phyloP scores from a whole-genome alignment of 2,888 invertebrate species.

The Pyralis farinalis region DNA sequence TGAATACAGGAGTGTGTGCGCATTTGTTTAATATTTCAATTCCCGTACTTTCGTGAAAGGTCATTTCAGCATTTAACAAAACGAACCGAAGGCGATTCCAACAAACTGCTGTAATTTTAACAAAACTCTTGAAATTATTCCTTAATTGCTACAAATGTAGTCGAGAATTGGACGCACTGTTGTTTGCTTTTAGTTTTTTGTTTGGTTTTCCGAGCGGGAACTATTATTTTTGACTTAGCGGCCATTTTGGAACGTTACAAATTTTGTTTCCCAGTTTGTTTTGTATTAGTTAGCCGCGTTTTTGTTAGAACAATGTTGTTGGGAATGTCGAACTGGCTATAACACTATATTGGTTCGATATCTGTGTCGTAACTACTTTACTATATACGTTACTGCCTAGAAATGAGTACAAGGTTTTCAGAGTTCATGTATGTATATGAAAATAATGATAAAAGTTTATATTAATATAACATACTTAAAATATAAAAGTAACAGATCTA shows the following conservation, averaged over 20 bases:
- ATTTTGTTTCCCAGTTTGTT: background rate
- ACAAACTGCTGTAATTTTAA: constrained; percentile 1
- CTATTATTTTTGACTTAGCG: constrained; percentile 14
- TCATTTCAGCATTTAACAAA: background rate
- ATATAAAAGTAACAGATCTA: too few relatives aligned
- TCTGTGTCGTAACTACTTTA: too few relatives aligned
- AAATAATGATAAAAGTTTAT: too few relatives aligned
- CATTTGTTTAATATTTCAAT: too few relatives aligned
- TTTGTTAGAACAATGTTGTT: background rate
- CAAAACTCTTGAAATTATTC: constrained; percentile 4
- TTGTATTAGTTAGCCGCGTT: background rate
- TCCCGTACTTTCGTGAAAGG: background rate
- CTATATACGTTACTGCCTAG: too few relatives aligned
- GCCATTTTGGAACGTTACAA: constrained; percentile 5
- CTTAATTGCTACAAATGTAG: constrained; percentile 8
- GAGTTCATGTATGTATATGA: too few relatives aligned
- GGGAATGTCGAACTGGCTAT: background rate
- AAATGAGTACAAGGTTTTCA: too few relatives aligned
- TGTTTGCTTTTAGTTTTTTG: constrained; percentile 2
- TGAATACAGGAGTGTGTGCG: too few relatives aligned
- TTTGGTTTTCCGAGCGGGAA: constrained; percentile 3
- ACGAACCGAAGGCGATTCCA: background rate
- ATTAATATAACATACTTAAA: too few relatives aligned
- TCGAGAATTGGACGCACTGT: constrained; percentile 2
- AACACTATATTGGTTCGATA: too few relatives aligned